Evolutionary conservation across 2,113 vertebrate genomes (phyloP), one percentile per base, ranked within the genome.

Genomic region (Leucoraja erinaceus): DNA sequence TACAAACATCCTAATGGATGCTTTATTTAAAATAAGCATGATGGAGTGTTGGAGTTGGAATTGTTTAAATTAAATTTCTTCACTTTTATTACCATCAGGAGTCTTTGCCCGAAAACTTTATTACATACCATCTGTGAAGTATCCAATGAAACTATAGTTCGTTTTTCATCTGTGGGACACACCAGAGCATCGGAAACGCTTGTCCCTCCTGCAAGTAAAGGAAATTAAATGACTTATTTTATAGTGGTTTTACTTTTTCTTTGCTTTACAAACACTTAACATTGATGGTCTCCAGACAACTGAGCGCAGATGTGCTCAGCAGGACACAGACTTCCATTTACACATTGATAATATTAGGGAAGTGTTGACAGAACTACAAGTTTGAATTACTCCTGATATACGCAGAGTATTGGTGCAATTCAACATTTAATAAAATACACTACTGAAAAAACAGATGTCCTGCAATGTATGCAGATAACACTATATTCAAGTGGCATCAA

Each of bases 61-160:
- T 11, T 66, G 66, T 91, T 91, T 91, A 91, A 88, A 88, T 88
- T 88, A 88, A 88, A 25, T 91, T 91, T 79, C 38, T 91, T 72
- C 70, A 91, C 33, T 74, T 91, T 91, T 91, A 91, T 91, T 91
- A 22, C 90, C 66, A 91, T 72, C 90, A 54, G 18, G 56, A 16
- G 59, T 7, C 70, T 14, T 76, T 59, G 47, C 59, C 72, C 28
- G 92, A 93, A 75, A 72, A 93, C 54, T 86, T 93, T 94, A 93
- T 54, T 93, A 95, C 94, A 66, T 96, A 99, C 98, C 99, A 99
- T 99, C 96, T 99, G 98, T 94, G 99, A 99, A 77, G 98, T 99
- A 94, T 99, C 98, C 96, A 99, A 95, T 18, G 98, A 99, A 90
- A 99, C 95, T 94, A 99, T 99, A 94, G 96, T 97, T 96, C 99